These are phyloP conservation scores for Daubentonia madagascariensis DNA, from an alignment of 2,113 vertebrate genomes.

Conservation along the genomic window DNA sequence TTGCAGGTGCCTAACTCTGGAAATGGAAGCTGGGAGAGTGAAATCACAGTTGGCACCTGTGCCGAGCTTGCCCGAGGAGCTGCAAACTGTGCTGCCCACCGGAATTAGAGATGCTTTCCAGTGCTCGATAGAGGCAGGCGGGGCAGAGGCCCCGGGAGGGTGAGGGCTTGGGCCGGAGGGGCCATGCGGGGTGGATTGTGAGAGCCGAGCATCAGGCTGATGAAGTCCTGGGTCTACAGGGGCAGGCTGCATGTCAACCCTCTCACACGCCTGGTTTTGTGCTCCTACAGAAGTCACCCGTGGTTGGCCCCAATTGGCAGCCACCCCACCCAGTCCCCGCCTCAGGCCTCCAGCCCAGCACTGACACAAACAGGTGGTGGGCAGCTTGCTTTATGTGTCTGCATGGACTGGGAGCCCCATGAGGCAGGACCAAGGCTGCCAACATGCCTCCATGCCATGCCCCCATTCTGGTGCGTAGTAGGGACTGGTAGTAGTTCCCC, in stretches of 20 bases:
- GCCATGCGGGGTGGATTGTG: not conserved
- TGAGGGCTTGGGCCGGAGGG: not conserved
- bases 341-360: not conserved
- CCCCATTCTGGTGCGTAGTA: not conserved
- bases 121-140: not conserved
- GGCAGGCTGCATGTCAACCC: accelerated
- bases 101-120: not conserved
- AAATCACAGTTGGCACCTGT: slow-evolving; percentile 52
- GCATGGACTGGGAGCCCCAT: not conserved
- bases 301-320: not conserved
- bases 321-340: not conserved
- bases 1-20: slow-evolving; percentile 60
- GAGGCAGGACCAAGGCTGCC: not conserved
- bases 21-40: slow-evolving; percentile 40
- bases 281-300: not conserved
- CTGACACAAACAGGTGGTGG: not conserved
- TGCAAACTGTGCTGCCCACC: not conserved
- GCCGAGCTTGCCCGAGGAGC: not conserved
- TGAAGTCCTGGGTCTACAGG: not conserved
- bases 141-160: not conserved
- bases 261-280: accelerated
- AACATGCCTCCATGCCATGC: accelerated
- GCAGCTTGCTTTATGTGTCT: not conserved
- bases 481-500: not conserved
- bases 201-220: not conserved